Percentiles rank a stretch among this genome's conserved stretches.
These are phyloP conservation scores for Cinclus mexicanus DNA, from an alignment of 2,113 vertebrate genomes.

Conservation along the genomic window DNA sequence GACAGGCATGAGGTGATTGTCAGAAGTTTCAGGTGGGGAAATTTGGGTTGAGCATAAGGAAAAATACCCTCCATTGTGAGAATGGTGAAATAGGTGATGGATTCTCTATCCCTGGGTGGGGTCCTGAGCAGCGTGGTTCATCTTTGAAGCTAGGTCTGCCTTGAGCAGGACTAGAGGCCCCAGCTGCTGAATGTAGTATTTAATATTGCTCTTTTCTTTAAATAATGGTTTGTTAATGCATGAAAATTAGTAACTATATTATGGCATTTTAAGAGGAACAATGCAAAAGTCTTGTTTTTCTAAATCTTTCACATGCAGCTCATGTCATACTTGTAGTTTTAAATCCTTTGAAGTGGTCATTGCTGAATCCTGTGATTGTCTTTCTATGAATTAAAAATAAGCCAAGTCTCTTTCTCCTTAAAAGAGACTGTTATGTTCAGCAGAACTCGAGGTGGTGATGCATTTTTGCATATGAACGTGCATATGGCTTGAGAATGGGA, in stretches of 20 bases:
- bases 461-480: not conserved
- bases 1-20: not conserved
- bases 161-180: not conserved
- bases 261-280: not conserved
- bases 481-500: slow-evolving; percentile 1
- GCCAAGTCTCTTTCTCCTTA: not conserved
- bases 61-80: not conserved
- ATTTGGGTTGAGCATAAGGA: not conserved
- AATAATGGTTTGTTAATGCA: not conserved
- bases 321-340: not conserved
- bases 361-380: slow-evolving; percentile 6
- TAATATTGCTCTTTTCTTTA: not conserved
- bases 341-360: not conserved
- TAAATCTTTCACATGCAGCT: not conserved
- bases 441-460: slow-evolving; percentile 14
- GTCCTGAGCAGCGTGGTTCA: not conserved
- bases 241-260: not conserved
- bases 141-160: not conserved
- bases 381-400: slow-evolving; percentile 10
- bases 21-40: not conserved
- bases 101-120: not conserved
- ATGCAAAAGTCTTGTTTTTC: not conserved
- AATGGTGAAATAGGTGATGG: not conserved
- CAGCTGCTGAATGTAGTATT: not conserved
- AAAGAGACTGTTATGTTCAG: slow-evolving; percentile 14